Evolutionary conservation across 2,113 vertebrate genomes (phyloP), one percentile per base, ranked within the genome.

Genomic region (Forbesichthys papilliferus): DNA sequence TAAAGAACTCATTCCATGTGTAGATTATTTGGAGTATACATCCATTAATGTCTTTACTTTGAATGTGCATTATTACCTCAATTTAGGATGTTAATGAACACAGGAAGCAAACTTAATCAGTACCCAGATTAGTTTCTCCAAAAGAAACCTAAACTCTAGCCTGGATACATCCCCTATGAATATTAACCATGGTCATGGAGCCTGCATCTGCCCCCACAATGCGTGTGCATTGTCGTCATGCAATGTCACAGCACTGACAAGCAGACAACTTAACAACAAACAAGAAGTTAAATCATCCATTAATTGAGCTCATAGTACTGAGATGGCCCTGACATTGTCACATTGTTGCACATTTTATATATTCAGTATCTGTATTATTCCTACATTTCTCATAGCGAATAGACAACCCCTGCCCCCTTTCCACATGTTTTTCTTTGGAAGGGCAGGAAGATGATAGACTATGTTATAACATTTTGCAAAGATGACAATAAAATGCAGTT

Each of bases 51-150:
- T 9, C 18, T 12, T 80, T 59, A 51, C 66, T 61, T 56, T 65
- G 61, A 53, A 64, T 71, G 46, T 57, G 58, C 20, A 20, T 69
- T 68, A 69, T 80, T 82, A 54, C 68, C 55, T 87, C 71, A 78
- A 73, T 27, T 27, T 27, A 27, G 27, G 27, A 27, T 27, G 80
- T 77, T 62, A 76, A 84, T 74, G 72, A 70, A 80, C 75, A 64
- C 53, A 13, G 56, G 65, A 79, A 84, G 80, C 74, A 64, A 71
- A 66, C 52, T 70, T 69, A 72, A 56, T 75, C 63, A 74, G 57
- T 65, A 69, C 53, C 57, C 62, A 74, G 75, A 82, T 81, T 73
- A 75, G 73, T 76, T 64, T 58, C 70, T 71, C 47, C 42, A n/a
- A 74, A 78, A 75, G 61, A 75, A 73, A 77, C 27, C 16, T 9